A percentile compares a stretch with the other conserved stretches of the same genome.
phyloP scores from a whole-genome alignment of 2,888 invertebrate species.

The Drosophila crucigera region DNA sequence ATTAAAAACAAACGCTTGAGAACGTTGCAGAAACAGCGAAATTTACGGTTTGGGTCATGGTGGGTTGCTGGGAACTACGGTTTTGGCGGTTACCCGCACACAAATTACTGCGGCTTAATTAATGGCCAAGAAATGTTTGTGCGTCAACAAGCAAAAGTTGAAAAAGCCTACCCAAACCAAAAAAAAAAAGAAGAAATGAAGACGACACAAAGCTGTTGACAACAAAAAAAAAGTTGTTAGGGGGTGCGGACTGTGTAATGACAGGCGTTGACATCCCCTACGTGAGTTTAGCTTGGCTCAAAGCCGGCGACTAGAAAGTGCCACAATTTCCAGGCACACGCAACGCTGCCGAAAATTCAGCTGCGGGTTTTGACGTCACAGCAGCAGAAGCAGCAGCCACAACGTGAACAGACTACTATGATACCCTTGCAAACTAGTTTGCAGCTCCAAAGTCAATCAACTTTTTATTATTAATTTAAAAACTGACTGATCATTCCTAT shows the following conservation, averaged over 20 bases:
- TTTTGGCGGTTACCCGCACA: slow-evolving; percentile 25
- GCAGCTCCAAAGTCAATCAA: background rate
- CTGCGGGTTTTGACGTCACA: slow-evolving; percentile 52
- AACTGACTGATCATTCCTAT: background rate
- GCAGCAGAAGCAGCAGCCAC: slow-evolving; percentile 5
- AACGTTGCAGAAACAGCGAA: slow-evolving; percentile 6
- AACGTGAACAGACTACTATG: background rate
- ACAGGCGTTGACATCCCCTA: slow-evolving; percentile 52
- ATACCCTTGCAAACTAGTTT: background rate
- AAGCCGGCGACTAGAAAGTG: slow-evolving; percentile 44
- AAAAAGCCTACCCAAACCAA: slow-evolving; percentile 22
- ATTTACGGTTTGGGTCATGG: background rate
- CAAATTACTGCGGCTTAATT: slow-evolving; percentile 74
- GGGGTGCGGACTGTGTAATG: slow-evolving; percentile 24
- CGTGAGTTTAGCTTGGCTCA: slow-evolving; percentile 47
- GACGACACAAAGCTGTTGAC: slow-evolving; percentile 71
- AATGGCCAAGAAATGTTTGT: slow-evolving; percentile 70
- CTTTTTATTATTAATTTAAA: background rate
- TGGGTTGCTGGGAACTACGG: background rate
- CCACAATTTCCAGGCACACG: slow-evolving; percentile 57
- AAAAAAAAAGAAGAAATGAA: slow-evolving; percentile 23
- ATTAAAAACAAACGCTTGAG: slow-evolving; percentile 66
- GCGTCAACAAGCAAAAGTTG: slow-evolving; percentile 65
- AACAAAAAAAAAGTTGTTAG: slow-evolving; percentile 48
- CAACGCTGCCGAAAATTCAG: slow-evolving; percentile 19